phyloP scores from a whole-genome alignment of 2,113 vertebrate genomes.

The Ictalurus furcatus region DNA sequence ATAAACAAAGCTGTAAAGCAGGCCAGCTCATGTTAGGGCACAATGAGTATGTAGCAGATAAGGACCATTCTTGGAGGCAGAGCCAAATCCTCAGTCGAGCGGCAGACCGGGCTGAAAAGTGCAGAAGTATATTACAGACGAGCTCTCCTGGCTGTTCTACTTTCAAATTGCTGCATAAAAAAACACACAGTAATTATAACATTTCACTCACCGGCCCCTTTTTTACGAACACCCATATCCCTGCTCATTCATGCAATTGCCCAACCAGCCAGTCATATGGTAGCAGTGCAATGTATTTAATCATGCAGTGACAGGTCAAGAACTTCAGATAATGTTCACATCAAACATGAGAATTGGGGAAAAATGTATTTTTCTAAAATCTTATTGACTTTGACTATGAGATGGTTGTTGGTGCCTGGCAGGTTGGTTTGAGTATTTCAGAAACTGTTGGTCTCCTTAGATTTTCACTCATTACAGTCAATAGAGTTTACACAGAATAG shows the following conservation, averaged over 20 bases:
- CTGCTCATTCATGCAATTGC: background rate
- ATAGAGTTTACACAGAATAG: background rate
- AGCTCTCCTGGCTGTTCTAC: background rate
- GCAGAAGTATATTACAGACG: constrained; percentile 7
- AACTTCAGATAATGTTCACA: background rate
- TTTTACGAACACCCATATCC: background rate
- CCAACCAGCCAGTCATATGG: background rate
- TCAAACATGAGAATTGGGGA: background rate
- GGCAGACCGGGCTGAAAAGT: constrained; percentile 5
- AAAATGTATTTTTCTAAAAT: background rate
- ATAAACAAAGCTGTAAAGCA: constrained; percentile 32
- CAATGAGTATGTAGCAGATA: constrained; percentile 27
- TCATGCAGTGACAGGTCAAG: background rate
- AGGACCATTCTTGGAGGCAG: constrained; percentile 28
- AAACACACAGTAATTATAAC: constrained; percentile 29
- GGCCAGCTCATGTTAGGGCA: constrained; percentile 33
- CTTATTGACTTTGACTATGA: background rate
- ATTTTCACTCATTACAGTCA: background rate
- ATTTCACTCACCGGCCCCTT: background rate
- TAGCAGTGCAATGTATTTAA: background rate
- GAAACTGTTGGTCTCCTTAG: background rate
- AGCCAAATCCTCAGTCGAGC: constrained; percentile 24
- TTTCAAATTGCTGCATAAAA: background rate
- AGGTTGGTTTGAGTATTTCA: background rate
- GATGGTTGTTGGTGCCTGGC: background rate